Evolutionary conservation across 1,140 invertebrate genomes (phyloP), one percentile per base, ranked within the genome.

Genomic region (Drosophila prosaltans): DNA sequence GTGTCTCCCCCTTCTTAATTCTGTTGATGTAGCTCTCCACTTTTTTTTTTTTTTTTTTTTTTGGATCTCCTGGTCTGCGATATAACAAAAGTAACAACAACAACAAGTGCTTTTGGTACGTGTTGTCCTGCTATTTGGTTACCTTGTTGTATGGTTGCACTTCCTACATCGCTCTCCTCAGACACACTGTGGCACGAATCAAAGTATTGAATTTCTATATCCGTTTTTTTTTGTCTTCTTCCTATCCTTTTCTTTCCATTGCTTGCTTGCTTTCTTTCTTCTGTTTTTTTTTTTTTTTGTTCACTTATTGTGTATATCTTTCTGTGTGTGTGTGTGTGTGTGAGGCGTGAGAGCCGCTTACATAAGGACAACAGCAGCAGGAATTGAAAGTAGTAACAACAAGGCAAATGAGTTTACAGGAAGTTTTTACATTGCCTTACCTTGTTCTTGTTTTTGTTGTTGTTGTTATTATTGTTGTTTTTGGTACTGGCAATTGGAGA

Each of bases 181-280:
- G 32, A 36, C 32, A 36, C 6, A 57, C 45, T 78, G 78, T 85
- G 89, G 89, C 89, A 91, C 89, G 89, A 91, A 91, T 91, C 89
- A 91, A 91, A 91, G 90, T 91, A 91, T 91, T 91, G 81, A 91
- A 89, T 91, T 91, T 91, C 89, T 86, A 90, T 90, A 90, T 90
- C 81, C 90, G 85, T 89, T 91, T 91, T 85, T 30, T 4, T 30
- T 30, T 16, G 16, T 16, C 16, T 16, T 16, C 16, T 16, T 16
- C 16, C 16, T 16, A 16, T 16, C 48, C 21, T 7, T 36, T 36
- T 1, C 32, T 36, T 36, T 36, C 6, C 32, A 36, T 36, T 36
- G 32, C 32, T 36, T 30, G 28, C 45, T 24, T 51, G 24, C 45
- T 26, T 51, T 51, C 45, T 51, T 51, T 51, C 21, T 51, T 51